phyloP scores from a whole-genome alignment of 2,113 vertebrate species.

The Chaetops frenatus region DNA sequence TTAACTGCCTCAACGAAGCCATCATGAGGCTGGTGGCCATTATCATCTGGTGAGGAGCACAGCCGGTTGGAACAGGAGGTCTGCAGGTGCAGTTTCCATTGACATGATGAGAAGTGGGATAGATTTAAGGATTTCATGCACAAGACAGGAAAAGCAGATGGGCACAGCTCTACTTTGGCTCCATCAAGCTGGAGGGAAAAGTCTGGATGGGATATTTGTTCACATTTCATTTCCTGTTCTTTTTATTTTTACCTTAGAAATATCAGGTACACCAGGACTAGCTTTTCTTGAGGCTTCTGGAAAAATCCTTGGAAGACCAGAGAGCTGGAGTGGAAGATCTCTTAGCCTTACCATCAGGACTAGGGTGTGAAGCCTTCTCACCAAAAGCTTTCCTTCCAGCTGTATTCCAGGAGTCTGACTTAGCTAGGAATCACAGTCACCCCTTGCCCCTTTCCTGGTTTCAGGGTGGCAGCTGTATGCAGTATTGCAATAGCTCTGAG shows the following conservation, averaged over 20 bases:
- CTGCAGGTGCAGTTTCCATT: slow-evolving; percentile 61
- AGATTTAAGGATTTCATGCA: slow-evolving; percentile 30
- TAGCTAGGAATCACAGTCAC: neutral
- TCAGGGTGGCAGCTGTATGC: neutral
- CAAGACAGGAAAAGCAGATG: slow-evolving; percentile 19
- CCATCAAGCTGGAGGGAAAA: slow-evolving; percentile 42
- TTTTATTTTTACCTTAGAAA: slow-evolving; percentile 18
- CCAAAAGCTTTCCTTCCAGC: slow-evolving; percentile 24
- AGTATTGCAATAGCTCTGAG: neutral
- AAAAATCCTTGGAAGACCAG: slow-evolving; percentile 43
- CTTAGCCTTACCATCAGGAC: slow-evolving; percentile 11
- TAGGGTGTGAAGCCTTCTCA: slow-evolving; percentile 30
- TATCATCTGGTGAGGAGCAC: slow-evolving; percentile 91
- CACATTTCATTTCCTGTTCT: slow-evolving; percentile 56
- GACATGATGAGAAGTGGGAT: slow-evolving; percentile 42
- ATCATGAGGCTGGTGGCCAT: slow-evolving; percentile 95
- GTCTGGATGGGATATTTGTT: slow-evolving; percentile 50
- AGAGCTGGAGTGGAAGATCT: slow-evolving; percentile 35
- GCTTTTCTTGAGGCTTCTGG: slow-evolving; percentile 33
- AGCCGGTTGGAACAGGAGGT: slow-evolving; percentile 17
- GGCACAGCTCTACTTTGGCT: neutral
- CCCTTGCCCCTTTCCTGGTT: neutral
- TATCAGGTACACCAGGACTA: slow-evolving; percentile 15
- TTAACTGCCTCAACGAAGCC: slow-evolving; percentile 94
- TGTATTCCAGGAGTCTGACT: neutral